phyloP scores from a whole-genome alignment of 1,140 invertebrate species.

The Oppia nitens region DNA sequence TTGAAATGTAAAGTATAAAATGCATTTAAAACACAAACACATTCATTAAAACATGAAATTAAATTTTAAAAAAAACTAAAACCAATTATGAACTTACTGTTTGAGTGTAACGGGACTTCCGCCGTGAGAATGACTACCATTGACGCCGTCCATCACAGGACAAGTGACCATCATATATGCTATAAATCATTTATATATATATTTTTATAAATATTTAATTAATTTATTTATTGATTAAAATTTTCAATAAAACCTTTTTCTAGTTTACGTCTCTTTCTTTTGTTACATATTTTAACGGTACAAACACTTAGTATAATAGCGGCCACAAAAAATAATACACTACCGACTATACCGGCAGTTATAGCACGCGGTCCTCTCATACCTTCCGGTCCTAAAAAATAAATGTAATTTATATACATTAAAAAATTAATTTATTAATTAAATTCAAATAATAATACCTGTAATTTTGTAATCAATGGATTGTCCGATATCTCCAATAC shows the following conservation, averaged over 20 bases:
- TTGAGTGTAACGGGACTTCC: conserved; percentile 93
- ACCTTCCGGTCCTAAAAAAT: background rate
- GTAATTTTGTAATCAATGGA: conserved; percentile 70
- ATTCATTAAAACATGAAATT: background rate
- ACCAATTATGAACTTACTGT: conserved; percentile 44
- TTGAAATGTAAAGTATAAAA: background rate
- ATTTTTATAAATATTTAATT: conserved; percentile 14
- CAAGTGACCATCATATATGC: conserved; percentile 94
- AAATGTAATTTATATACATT: no score
- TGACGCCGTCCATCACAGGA: conserved; percentile 74
- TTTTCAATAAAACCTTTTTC: conserved; percentile 63
- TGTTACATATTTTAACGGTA: conserved; percentile 93
- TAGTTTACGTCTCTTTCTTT: conserved; percentile 83
- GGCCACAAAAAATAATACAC: conserved; percentile 87
- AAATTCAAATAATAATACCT: conserved; percentile 15
- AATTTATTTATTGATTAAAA: conserved; percentile 8
- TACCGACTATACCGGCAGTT: conserved; percentile 69
- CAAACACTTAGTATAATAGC: conserved; percentile 88
- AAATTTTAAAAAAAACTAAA: background rate
- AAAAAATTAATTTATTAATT: no score
- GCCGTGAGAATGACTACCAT: conserved; percentile 51
- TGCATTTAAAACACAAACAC: background rate
- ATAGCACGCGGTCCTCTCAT: conserved; percentile 16
- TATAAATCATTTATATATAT: conserved; percentile 30
- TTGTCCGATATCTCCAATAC: conserved; percentile 58